phyloP scores from a whole-genome alignment of 1,140 invertebrate species.

The Pogonomyrmex californicus region DNA sequence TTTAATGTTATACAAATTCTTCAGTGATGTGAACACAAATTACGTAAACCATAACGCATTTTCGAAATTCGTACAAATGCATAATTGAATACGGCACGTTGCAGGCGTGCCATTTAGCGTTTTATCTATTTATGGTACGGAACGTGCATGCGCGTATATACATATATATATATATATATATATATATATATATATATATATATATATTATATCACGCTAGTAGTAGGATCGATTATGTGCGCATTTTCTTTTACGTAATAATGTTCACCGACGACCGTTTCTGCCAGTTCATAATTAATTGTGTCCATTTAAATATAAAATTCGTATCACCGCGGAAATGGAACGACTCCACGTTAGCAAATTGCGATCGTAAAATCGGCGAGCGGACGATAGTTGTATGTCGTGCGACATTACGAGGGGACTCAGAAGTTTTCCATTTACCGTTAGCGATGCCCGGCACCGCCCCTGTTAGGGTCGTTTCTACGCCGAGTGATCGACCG shows the following conservation, averaged over 20 bases:
- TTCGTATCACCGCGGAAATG: background rate
- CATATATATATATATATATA: no score
- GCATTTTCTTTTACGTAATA: constrained; percentile 15
- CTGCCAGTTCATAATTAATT: constrained; percentile 47
- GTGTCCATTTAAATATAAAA: constrained; percentile 20
- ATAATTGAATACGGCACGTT: background rate
- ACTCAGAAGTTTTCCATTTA: constrained; percentile 71
- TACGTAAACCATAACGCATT: background rate
- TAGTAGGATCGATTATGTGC: background rate
- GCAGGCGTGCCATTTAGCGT: background rate
- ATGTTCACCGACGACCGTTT: background rate
- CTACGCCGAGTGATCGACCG: constrained; percentile 63
- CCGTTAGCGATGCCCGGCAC: constrained; percentile 65
- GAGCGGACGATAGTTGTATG: background rate
- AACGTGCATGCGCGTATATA: background rate
- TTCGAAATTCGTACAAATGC: constrained; percentile 4
- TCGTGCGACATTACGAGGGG: constrained; percentile 5
- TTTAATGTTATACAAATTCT: background rate
- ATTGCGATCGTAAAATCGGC: constrained; percentile 18
- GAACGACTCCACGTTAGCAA: background rate
- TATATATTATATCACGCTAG: background rate
- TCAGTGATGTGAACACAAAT: background rate
- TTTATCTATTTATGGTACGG: constrained; percentile 36
- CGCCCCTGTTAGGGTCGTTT: constrained; percentile 62
- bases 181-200: no score